Evolutionary conservation across 1,140 invertebrate species (phyloP), one percentile per base, ranked within the genome.

Genomic region (Drosophila serrata): DNA sequence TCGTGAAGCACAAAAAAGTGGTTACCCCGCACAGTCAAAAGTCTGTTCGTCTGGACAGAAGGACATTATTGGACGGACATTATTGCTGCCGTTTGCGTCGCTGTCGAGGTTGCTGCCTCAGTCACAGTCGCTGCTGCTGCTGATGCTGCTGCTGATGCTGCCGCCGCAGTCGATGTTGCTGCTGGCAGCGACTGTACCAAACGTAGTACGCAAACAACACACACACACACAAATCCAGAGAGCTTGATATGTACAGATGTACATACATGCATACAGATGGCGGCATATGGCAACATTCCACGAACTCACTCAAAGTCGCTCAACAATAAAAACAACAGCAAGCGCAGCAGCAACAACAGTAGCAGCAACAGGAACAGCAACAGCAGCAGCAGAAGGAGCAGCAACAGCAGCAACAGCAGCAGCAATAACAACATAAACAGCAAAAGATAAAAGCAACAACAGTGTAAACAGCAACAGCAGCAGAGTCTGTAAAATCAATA

Each of bases 11-110:
- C 80, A 75, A 88, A 88, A 88, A 88, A 81, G 81, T 90, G 86
- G 81, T 90, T 74, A 81, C 84, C 86, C 75, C 86, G 79, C 77
- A 81, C 78, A 90, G 86, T 86, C 85, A 84, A 88, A 88, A 88
- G 84, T 87, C 84, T 87, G 84, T 60, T 88, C 76, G 82, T 87
- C 82, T 88, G 84, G 80, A 60, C 84, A 70, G 80, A 74, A 37
- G 51, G 51, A 55, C 51, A 55, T 55, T 55, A 55, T 67, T 49
- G 73, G 85, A 87, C 80, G 82, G 84, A 86, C 82, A 63, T 69
- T 88, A 82, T 87, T 82, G 79, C 57, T 69, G 80, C 65, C 35
- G 75, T 60, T 69, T 17, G 73, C 61, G 73, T 45, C 40, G 72
- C 73, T 24, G 74, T 17, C 40, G 58, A 22, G 19, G 61, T 12